Percentiles rank a stretch among this genome's conserved stretches.
Evolutionary conservation across 2,113 vertebrate genomes (phyloP).

Genomic region (Leptobrachium ailaonicum): DNA sequence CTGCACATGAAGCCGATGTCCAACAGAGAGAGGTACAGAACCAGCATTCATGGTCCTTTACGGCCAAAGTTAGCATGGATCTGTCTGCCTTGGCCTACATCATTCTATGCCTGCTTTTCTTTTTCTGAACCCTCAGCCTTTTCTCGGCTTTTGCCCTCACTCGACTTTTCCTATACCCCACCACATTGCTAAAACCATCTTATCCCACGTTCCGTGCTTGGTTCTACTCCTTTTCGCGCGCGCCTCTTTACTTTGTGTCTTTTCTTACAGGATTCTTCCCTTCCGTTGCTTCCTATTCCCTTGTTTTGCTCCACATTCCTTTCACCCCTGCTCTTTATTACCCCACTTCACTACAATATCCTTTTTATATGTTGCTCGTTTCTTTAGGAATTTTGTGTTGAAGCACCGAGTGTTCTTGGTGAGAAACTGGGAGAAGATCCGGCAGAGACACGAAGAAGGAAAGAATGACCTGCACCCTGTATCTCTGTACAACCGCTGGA

Average conservation of each 20-base stretch:
- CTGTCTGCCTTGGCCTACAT: too few species aligned
- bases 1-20: slow-evolving; percentile 98
- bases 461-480: slow-evolving; percentile 77
- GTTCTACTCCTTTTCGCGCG: neutral
- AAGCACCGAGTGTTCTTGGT: slow-evolving; percentile 94
- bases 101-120: neutral
- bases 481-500: slow-evolving; percentile 88
- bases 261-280: neutral
- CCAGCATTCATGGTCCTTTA: too few species aligned
- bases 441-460: slow-evolving; percentile 89
- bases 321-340: neutral
- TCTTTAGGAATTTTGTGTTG: slow-evolving; percentile 90
- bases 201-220: too few species aligned
- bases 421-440: slow-evolving; percentile 95
- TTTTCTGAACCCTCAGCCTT: neutral
- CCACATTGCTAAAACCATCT: too few species aligned
- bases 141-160: neutral
- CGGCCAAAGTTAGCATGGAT: too few species aligned
- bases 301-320: too few species aligned
- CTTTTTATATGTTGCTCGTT: neutral
- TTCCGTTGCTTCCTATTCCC: neutral
- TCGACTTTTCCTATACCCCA: too few species aligned
- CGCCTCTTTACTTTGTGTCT: neutral
- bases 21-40: slow-evolving; percentile 87
- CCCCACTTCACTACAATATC: neutral